Conservation (phyloP, 30 jellyfish, hydroid and myxozoan genomes). For the Cassiopea xamachana region DNA sequence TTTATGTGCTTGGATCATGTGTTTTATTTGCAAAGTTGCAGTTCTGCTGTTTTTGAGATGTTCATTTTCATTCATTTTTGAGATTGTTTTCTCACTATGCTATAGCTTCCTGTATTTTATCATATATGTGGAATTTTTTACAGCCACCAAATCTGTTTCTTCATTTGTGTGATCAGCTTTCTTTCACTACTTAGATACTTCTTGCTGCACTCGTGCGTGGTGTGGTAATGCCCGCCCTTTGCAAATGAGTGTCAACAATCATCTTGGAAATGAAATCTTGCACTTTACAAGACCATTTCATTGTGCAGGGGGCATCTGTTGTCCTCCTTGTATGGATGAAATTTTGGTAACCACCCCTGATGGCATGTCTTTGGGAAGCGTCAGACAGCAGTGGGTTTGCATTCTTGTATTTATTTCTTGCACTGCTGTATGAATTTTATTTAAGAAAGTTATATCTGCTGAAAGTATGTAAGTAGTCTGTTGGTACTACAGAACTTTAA, state of each 20-base stretch:
- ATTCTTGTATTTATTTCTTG: neutral
- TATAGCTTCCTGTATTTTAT: too few relatives aligned
- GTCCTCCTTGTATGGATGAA: conserved; percentile 74
- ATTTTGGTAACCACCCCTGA: conserved; percentile 38
- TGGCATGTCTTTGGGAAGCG: conserved; percentile 61
- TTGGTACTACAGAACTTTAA: too few relatives aligned
- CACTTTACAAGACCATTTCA: conserved; percentile 56
- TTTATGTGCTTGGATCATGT: too few relatives aligned
- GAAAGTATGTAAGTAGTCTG: too few relatives aligned
- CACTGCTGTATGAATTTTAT: neutral
- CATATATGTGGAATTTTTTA: too few relatives aligned
- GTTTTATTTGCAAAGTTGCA: too few relatives aligned
- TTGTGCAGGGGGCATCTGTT: conserved; percentile 40
- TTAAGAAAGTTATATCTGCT: too few relatives aligned
- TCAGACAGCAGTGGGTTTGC: conserved; percentile 40
- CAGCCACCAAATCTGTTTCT: too few relatives aligned
- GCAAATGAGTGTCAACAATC: conserved; percentile 36
- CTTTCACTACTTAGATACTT: conserved; percentile 19
- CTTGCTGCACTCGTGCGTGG: conserved; percentile 67
- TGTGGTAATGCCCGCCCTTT: conserved; percentile 36
- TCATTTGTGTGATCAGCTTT: neutral
- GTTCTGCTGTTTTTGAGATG: too few relatives aligned
- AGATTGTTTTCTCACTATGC: too few relatives aligned
- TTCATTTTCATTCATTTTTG: too few relatives aligned
- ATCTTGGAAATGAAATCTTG: conserved; percentile 26